These are phyloP conservation scores for Tipula vernalis DNA, from an alignment of 2,888 invertebrate species.

Conservation along the genomic window DNA sequence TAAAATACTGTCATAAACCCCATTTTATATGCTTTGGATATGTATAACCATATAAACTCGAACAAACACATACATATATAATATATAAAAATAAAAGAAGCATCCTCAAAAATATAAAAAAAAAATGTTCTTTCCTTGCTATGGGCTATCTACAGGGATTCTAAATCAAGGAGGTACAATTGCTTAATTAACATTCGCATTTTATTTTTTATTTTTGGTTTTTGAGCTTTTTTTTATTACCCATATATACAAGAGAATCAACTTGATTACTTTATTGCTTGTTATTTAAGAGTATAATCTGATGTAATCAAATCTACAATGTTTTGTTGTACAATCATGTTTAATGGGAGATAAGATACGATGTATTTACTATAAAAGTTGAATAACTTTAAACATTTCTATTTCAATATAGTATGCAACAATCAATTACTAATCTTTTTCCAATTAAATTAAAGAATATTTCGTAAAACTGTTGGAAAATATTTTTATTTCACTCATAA, in stretches of 20 bases:
- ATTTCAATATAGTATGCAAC: not conserved
- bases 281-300: not conserved
- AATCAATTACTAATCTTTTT: not conserved
- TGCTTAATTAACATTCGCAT: not conserved
- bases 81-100: not conserved
- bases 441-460: not conserved
- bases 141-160: not conserved
- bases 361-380: not conserved
- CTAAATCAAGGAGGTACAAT: slow-evolving; percentile 4
- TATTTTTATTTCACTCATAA: not conserved
- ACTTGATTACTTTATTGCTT: not conserved
- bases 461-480: not conserved
- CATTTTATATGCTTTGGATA: not conserved
- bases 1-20: not conserved
- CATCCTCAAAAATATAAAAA: not conserved
- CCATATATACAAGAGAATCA: not conserved
- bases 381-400: not conserved
- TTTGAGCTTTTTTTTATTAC: not conserved
- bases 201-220: not conserved
- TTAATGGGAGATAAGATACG: no score
- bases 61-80: not conserved
- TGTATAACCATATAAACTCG: not conserved
- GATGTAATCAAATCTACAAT: not conserved
- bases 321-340: not conserved
- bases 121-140: not conserved